phyloP scores from a whole-genome alignment of 1,140 invertebrate species.

The Ips nitidus region DNA sequence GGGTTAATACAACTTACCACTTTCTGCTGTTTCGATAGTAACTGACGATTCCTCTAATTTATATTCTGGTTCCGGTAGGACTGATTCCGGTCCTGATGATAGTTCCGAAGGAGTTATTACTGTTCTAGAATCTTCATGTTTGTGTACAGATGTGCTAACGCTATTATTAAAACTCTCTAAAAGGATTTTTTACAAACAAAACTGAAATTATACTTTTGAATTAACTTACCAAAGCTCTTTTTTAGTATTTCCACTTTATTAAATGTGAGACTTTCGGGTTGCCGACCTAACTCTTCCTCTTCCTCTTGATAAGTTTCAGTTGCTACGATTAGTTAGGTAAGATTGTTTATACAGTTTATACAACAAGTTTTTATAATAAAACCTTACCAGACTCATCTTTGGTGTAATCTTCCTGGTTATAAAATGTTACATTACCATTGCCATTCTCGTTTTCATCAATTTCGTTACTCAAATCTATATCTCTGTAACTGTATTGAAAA shows the following conservation, averaged over 20 bases:
- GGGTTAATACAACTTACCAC: too few relatives aligned
- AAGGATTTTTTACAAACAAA: not conserved
- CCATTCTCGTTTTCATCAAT: constrained; percentile 17
- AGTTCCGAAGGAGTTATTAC: too few relatives aligned
- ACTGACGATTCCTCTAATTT: too few relatives aligned
- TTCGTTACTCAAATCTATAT: constrained; percentile 22
- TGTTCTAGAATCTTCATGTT: too few relatives aligned
- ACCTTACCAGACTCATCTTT: not conserved
- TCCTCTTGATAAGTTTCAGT: too few relatives aligned
- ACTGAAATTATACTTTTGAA: not conserved
- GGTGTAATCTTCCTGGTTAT: not conserved
- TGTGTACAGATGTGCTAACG: too few relatives aligned
- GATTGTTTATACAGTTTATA: too few relatives aligned
- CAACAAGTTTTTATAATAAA: too few relatives aligned
- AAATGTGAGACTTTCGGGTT: constrained; percentile 1
- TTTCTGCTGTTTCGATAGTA: too few relatives aligned
- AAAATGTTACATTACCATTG: not conserved
- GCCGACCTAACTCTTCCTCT: not conserved
- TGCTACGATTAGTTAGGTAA: too few relatives aligned
- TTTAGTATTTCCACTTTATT: constrained; percentile 8
- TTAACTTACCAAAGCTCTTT: constrained; percentile 12
- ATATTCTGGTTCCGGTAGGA: too few relatives aligned
- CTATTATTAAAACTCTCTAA: constrained; percentile 10
- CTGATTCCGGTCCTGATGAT: too few relatives aligned
- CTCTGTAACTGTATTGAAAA: not conserved